Evolutionary conservation across 2,888 invertebrate genomes (phyloP), one percentile per base, ranked within the genome.

Genomic region (Lasioglossum lativentre): DNA sequence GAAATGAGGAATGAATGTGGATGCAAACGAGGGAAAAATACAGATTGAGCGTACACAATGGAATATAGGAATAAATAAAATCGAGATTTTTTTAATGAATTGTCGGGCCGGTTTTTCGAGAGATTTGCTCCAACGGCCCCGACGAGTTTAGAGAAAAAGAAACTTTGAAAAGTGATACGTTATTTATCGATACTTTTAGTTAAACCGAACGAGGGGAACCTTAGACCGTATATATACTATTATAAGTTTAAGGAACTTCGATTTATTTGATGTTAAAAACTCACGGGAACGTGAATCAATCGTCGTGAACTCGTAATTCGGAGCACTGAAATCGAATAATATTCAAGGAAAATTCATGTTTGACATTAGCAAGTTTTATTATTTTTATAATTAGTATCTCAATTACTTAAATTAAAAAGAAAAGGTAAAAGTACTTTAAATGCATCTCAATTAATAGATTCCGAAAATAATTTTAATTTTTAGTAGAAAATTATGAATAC

Each of bases 261-360:
- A 88, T 92, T 92, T 88, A 89, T 92, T 93, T 92, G 88, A 89
- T 89, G 90, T 92, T 89, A 86, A 91, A 86, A 82, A 88, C 86
- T 88, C 86, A 87, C 83, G 88, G 87, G 80, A 83, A 85, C 87
- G 86, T 84, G 86, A 80, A 78, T 89, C 86, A 86, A 82, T 89
- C 86, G 86, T 87, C 87, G 75, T 80, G 52, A 23, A 84, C 75
- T 80, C 89, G 78, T 80, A n/a, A 56, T 85, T n/a, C 8, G 27
- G 70, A 82, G 68, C 84, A 81, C 79, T 87, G 86, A 88, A 88
- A 88, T 89, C 90, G 89, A 89, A 89, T 84, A 23, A 56, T 74
- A 80, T 86, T 81, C 86, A 45, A n/a, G 59, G 30, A 56, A 81
- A 71, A 77, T 78, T 72, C 16, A 16, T 19, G 59, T 30, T 59